Conservation (phyloP, 2,888 invertebrate genomes). For the Acanthoscelides obtectus region DNA sequence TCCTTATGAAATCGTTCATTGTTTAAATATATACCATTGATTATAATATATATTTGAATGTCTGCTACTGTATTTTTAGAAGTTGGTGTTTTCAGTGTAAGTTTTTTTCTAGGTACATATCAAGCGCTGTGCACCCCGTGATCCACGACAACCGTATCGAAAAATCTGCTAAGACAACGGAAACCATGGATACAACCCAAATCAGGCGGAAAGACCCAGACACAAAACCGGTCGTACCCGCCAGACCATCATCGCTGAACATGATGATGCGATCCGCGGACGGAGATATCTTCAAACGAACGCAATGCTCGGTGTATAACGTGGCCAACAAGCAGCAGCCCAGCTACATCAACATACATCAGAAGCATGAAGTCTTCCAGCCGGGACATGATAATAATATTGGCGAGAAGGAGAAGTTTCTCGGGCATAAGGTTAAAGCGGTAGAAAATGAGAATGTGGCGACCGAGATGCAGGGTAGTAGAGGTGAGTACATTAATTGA, state of each 20-base stretch:
- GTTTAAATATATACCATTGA: too few relatives aligned
- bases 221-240: conserved; percentile 73
- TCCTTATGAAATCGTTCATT: too few relatives aligned
- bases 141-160: conserved; percentile 8
- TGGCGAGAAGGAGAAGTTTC: conserved; percentile 44
- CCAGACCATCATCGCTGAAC: conserved; percentile 67
- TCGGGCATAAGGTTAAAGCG: conserved; percentile 35
- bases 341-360: conserved; percentile 46
- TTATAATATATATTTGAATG: too few relatives aligned
- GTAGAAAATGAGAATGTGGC: not conserved
- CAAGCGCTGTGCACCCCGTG: conserved; percentile 18
- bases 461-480: not conserved
- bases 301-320: conserved; percentile 60
- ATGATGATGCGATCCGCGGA: conserved; percentile 27
- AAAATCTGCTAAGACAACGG: conserved; percentile 15
- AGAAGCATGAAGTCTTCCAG: conserved; percentile 33
- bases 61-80: too few relatives aligned
- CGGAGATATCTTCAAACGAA: conserved; percentile 53
- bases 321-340: conserved; percentile 70
- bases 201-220: conserved; percentile 46
- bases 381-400: conserved; percentile 45
- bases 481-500: not conserved
- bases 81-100: too few relatives aligned
- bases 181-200: conserved; percentile 43
- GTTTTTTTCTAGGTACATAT: conserved; percentile 8